phyloP scores from a whole-genome alignment of 2,797 vertebrate genomes.

The Zonotrichia albicollis region DNA sequence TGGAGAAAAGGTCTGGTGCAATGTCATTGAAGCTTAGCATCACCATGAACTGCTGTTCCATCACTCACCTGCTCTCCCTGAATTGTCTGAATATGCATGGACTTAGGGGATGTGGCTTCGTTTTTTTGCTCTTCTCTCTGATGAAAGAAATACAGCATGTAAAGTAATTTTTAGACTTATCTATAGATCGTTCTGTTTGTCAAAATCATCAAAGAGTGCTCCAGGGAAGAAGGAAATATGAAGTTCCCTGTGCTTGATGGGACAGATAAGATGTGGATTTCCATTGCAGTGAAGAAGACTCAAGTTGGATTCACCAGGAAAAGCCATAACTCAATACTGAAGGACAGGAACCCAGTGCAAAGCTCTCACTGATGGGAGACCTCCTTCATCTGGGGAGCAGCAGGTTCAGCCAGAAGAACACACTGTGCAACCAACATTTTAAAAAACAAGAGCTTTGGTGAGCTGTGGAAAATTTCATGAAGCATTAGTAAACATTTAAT shows the following conservation, averaged over 20 bases:
- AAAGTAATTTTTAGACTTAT: not conserved
- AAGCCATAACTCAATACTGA: not conserved
- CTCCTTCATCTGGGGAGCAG: not conserved
- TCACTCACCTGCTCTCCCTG: not conserved
- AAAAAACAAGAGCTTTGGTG: not conserved
- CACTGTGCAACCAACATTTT: not conserved
- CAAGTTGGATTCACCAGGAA: not conserved
- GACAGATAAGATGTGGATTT: not conserved
- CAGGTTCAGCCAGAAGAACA: not conserved
- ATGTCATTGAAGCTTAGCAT: not conserved
- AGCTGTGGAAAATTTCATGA: not conserved
- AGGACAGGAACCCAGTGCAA: not conserved
- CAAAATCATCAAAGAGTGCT: not conserved
- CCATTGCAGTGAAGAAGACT: not conserved
- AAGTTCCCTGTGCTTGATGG: not conserved
- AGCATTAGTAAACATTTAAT: not conserved
- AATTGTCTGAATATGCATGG: not conserved
- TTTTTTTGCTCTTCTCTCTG: not conserved
- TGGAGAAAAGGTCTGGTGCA: not conserved
- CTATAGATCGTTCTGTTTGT: not conserved
- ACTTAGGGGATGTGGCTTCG: not conserved
- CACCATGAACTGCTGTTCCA: not conserved
- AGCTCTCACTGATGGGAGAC: not conserved
- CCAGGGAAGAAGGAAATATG: not conserved
- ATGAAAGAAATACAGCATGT: not conserved